Evolutionary conservation across 2,888 invertebrate species (phyloP).

Genomic region (Agrenia bidenticulata): DNA sequence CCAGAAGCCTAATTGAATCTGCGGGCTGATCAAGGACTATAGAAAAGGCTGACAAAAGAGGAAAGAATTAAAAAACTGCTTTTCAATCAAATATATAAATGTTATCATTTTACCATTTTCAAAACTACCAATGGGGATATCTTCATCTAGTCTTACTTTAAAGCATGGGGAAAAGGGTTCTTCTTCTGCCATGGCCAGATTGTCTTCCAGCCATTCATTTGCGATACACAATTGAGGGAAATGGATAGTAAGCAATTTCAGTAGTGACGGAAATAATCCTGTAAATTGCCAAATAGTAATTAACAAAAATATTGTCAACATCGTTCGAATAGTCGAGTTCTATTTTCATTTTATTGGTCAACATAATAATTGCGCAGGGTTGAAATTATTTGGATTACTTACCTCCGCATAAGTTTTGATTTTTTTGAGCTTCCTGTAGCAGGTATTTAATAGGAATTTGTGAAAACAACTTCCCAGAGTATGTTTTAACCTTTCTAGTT

Average conservation of each 20-base stretch:
- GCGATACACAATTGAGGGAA: conserved; percentile 93
- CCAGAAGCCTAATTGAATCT: conserved; percentile 45
- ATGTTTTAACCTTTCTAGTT: conserved; percentile 71
- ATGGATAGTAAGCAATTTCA: conserved; percentile 84
- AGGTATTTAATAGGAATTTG: conserved; percentile 91
- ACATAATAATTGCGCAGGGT: too few species aligned
- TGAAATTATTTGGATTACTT: too few species aligned
- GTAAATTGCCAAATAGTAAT: too few species aligned
- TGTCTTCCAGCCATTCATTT: conserved; percentile 90
- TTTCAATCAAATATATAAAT: not conserved
- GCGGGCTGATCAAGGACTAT: conserved; percentile 41
- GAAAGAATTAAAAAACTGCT: not conserved
- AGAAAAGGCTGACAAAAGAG: conserved; percentile 38
- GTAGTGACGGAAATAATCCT: conserved; percentile 83
- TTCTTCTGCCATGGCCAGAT: conserved; percentile 27
- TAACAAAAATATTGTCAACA: too few species aligned
- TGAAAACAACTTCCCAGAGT: conserved; percentile 81
- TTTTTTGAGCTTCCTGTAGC: conserved; percentile 86
- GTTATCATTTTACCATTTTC: conserved; percentile 31
- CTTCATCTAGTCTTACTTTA: conserved; percentile 27
- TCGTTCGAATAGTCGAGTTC: too few species aligned
- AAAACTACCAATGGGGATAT: conserved; percentile 43
- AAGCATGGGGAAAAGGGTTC: not conserved
- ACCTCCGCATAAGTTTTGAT: conserved; percentile 82
- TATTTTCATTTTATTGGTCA: too few species aligned